Conservation (phyloP, 1,140 invertebrate species). For the Meloidogyne hapla region DNA sequence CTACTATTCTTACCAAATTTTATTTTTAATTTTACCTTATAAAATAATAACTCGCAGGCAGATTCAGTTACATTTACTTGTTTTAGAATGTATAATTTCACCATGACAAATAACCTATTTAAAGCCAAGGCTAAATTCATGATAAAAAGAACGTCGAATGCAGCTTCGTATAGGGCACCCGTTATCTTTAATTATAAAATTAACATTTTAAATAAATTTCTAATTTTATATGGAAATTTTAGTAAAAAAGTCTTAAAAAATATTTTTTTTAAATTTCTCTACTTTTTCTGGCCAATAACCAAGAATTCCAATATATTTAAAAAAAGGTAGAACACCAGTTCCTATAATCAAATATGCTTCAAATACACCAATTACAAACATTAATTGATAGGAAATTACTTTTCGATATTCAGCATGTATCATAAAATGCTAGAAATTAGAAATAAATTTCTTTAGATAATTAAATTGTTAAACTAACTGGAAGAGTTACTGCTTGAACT, state of each 20-base stretch:
- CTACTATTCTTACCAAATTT: no score
- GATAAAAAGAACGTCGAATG: background rate
- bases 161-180: background rate
- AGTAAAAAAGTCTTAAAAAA: no score
- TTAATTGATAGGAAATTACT: background rate
- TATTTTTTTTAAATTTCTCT: no score
- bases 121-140: background rate
- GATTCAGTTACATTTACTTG: background rate
- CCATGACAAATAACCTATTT: slow-evolving; percentile 1
- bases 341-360: background rate
- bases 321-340: background rate
- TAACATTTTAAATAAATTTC: no score
- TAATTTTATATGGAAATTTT: no score
- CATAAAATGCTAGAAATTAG: background rate
- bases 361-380: background rate
- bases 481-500: background rate
- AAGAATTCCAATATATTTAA: background rate
- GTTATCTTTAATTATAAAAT: no score
- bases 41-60: background rate
- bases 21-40: background rate
- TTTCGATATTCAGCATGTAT: background rate
- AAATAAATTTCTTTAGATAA: background rate
- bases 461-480: background rate
- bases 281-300: background rate
- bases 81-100: background rate